phyloP scores from a whole-genome alignment of 2,888 invertebrate genomes.

The Shargacucullia verbasci region DNA sequence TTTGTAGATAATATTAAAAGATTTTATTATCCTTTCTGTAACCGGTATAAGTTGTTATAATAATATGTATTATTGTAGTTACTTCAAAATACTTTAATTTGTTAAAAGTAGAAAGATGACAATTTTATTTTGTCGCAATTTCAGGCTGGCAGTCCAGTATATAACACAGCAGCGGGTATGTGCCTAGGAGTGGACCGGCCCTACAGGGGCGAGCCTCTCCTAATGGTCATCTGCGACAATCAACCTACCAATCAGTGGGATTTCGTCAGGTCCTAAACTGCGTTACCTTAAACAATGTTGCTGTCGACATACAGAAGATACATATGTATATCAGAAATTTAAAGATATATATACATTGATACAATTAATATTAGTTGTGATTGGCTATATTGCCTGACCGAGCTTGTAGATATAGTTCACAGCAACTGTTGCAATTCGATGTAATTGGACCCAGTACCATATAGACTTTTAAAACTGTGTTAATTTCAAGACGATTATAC shows the following conservation, averaged over 20 bases:
- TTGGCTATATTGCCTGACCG: slow-evolving; percentile 28
- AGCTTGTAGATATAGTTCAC: slow-evolving; percentile 42
- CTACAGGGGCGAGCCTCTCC: slow-evolving; percentile 72
- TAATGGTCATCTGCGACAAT: slow-evolving; percentile 84
- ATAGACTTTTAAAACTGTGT: background rate
- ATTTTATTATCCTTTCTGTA: no score
- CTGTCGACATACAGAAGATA: background rate
- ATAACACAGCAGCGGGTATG: slow-evolving; percentile 95
- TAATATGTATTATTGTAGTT: no score
- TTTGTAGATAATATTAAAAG: no score
- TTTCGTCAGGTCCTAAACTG: slow-evolving; percentile 72
- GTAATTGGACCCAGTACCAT: background rate
- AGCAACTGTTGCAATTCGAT: slow-evolving; percentile 14
- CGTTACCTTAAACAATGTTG: background rate
- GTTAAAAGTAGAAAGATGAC: background rate
- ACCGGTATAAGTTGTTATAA: no score
- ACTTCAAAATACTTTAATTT: no score
- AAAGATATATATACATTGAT: slow-evolving; percentile 1
- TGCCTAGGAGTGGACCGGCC: slow-evolving; percentile 91
- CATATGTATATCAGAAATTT: slow-evolving; percentile 3
- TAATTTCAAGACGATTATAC: background rate
- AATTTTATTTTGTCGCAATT: slow-evolving; percentile 56
- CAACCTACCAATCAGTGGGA: slow-evolving; percentile 84
- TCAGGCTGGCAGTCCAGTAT: slow-evolving; percentile 93
- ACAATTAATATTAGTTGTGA: slow-evolving; percentile 18